Percentiles rank a stretch among this genome's conserved stretches.
These are phyloP conservation scores for Crioceris asparagi DNA, from an alignment of 2,888 invertebrate genomes.

Conservation along the genomic window DNA sequence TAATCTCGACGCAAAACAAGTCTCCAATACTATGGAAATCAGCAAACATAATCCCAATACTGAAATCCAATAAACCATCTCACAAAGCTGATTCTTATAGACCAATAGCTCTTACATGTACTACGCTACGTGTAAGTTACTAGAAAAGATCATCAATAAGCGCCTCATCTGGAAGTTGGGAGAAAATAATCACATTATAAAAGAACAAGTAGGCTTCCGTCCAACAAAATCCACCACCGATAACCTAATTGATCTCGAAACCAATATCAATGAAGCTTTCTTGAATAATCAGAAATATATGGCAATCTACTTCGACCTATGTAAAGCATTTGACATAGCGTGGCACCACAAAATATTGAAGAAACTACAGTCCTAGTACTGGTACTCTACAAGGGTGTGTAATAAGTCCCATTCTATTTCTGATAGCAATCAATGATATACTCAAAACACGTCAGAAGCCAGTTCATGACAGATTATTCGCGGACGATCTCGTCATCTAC, in stretches of 20 bases:
- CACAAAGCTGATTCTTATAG: not conserved
- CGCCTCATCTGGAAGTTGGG: constrained; percentile 3
- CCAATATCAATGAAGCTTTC: constrained; percentile 3
- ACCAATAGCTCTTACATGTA: not conserved
- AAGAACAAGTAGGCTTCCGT: constrained; percentile 4
- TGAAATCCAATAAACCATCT: constrained; percentile 5
- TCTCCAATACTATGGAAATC: constrained; percentile 7
- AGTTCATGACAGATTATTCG: constrained; percentile 2
- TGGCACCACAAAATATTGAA: not conserved
- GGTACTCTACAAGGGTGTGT: not conserved
- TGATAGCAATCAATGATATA: constrained; percentile 2
- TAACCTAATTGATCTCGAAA: constrained; percentile 2
- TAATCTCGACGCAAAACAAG: too few relatives aligned
- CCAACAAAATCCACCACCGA: not conserved
- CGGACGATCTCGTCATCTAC: constrained; percentile 5
- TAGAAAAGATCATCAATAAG: constrained; percentile 8
- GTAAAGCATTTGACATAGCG: constrained; percentile 1
- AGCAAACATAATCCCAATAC: constrained; percentile 5
- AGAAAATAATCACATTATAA: not conserved
- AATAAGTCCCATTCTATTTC: constrained; percentile 3
- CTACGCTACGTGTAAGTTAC: not conserved
- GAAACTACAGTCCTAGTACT: not conserved
- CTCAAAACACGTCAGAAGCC: constrained; percentile 1
- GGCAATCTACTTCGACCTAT: not conserved
- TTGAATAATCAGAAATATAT: not conserved